A percentile compares a stretch with the other conserved stretches of the same genome.
These are phyloP conservation scores for Emmelina monodactyla DNA, from an alignment of 2,888 invertebrate species.

Conservation along the genomic window DNA sequence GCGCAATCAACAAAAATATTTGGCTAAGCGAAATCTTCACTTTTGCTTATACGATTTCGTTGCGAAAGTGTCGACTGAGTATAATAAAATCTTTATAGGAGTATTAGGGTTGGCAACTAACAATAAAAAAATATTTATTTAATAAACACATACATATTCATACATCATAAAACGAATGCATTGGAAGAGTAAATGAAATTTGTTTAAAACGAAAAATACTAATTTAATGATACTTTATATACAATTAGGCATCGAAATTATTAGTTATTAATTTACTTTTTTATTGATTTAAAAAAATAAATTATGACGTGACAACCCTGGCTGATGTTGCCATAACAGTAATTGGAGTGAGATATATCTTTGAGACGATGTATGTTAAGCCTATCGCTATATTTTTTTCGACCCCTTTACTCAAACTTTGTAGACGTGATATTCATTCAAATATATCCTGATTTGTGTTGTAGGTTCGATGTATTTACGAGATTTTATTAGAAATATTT, in stretches of 20 bases:
- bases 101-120: slow-evolving; percentile 20
- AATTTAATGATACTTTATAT: too few relatives aligned
- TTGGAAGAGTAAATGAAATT: too few relatives aligned
- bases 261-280: too few relatives aligned
- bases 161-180: too few relatives aligned
- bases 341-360: slow-evolving; percentile 37
- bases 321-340: slow-evolving; percentile 15
- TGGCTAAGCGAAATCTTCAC: slow-evolving; percentile 22
- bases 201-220: too few relatives aligned
- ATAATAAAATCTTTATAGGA: slow-evolving; percentile 10
- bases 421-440: slow-evolving; percentile 1
- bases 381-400: slow-evolving; percentile 24
- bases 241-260: too few relatives aligned
- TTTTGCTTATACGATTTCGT: slow-evolving; percentile 35
- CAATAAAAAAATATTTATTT: too few relatives aligned
- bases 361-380: slow-evolving; percentile 20
- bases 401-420: slow-evolving; percentile 15
- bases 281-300: too few relatives aligned
- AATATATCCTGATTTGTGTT: background rate
- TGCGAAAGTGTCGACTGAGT: slow-evolving; percentile 24
- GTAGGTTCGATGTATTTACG: too few relatives aligned
- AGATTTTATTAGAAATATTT: too few relatives aligned
- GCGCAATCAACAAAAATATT: slow-evolving; percentile 14
- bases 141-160: too few relatives aligned
- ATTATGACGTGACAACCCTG: slow-evolving; percentile 31